Percentiles rank a stretch among this genome's conserved stretches.
Evolutionary conservation across 2,888 invertebrate species (phyloP).

Genomic region (Hanleya hanleyi): DNA sequence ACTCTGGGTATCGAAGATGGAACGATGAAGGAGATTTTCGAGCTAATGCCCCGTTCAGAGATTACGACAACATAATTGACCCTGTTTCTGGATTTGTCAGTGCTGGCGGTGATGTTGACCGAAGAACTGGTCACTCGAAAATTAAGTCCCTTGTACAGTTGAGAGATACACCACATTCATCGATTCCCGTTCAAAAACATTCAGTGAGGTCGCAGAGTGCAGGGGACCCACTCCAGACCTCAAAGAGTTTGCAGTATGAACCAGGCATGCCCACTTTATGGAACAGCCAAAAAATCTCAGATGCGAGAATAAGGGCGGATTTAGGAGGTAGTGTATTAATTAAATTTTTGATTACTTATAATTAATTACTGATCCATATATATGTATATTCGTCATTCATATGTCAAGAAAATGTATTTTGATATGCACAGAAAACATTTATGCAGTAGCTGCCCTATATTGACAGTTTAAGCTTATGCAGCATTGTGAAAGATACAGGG

Average conservation of each 20-base stretch:
- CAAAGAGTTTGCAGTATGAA: conserved; percentile 57
- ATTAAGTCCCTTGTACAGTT: conserved; percentile 63
- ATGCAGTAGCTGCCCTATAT: too few relatives aligned
- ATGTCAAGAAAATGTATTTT: too few relatives aligned
- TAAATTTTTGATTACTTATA: too few relatives aligned
- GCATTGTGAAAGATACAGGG: too few relatives aligned
- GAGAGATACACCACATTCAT: conserved; percentile 60
- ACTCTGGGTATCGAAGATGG: conserved; percentile 53
- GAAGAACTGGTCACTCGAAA: conserved; percentile 61
- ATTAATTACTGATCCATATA: too few relatives aligned
- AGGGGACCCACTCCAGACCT: conserved; percentile 61
- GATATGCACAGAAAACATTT: too few relatives aligned
- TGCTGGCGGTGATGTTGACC: conserved; percentile 67
- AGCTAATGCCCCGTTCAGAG: conserved; percentile 61
- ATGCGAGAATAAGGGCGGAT: conserved; percentile 62
- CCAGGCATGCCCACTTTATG: conserved; percentile 66
- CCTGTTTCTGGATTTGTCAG: conserved; percentile 71
- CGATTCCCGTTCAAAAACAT: conserved; percentile 51
- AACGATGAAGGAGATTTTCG: conserved; percentile 66
- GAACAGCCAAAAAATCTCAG: conserved; percentile 66
- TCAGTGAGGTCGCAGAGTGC: conserved; percentile 51
- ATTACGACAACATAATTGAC: conserved; percentile 69
- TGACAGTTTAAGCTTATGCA: too few relatives aligned
- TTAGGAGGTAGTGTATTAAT: conserved; percentile 70
- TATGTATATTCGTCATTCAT: too few relatives aligned